phyloP scores from a whole-genome alignment of 2,113 vertebrate genomes.

The Tauraco erythrolophus region DNA sequence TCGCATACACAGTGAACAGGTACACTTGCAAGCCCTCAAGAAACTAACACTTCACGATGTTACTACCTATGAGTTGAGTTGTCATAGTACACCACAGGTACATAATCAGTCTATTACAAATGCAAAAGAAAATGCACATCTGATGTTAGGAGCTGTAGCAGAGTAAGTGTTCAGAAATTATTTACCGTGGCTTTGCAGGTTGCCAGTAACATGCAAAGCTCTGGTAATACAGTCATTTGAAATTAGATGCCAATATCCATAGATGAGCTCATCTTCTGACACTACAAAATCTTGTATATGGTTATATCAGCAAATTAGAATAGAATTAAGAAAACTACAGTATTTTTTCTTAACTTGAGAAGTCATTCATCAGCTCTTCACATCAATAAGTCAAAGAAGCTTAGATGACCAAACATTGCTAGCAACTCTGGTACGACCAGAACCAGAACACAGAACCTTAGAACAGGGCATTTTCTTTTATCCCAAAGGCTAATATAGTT shows the following conservation, averaged over 20 bases:
- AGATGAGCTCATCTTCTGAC: background rate
- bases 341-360: background rate
- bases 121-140: background rate
- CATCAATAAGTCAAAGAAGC: background rate
- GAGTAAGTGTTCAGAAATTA: background rate
- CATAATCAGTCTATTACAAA: background rate
- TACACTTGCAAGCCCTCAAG: background rate
- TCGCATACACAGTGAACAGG: background rate
- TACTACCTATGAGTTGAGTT: background rate
- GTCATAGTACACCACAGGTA: background rate
- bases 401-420: background rate
- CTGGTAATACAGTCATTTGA: background rate
- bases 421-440: background rate
- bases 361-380: background rate
- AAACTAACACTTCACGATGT: background rate
- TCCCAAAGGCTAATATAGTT: background rate
- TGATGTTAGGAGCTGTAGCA: background rate
- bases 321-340: background rate
- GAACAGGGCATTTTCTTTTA: background rate
- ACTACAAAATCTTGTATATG: background rate
- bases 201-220: background rate
- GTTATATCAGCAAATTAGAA: background rate
- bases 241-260: background rate
- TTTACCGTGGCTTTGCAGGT: background rate
- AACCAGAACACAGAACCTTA: background rate